Evolutionary conservation across 2,113 vertebrate species (phyloP).

Genomic region (Corythoichthys intestinalis): DNA sequence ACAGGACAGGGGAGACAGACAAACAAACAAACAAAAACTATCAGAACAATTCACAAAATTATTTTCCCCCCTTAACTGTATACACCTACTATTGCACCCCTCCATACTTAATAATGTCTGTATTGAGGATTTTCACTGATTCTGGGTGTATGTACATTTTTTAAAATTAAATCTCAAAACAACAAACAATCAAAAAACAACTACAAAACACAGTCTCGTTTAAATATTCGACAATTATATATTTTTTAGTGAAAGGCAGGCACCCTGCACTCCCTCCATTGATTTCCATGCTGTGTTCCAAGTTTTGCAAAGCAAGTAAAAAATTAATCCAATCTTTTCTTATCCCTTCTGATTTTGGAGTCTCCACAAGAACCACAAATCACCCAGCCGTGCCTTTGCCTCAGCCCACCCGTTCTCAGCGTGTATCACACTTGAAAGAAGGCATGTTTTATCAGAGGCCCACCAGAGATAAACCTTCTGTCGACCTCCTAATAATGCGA

Average conservation of each 20-base stretch:
- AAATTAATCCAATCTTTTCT: slow-evolving; percentile 15
- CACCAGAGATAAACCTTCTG: slow-evolving; percentile 30
- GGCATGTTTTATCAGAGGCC: slow-evolving; percentile 35
- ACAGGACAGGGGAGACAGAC: no score
- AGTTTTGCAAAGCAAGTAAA: slow-evolving; percentile 13
- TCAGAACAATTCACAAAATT: no score
- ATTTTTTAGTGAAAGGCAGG: slow-evolving; percentile 14
- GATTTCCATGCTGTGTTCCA: slow-evolving; percentile 1
- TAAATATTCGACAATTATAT: slow-evolving; percentile 7
- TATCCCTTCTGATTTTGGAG: slow-evolving; percentile 30
- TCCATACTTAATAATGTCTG: no score
- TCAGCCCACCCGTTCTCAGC: slow-evolving; percentile 25
- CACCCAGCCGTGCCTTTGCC: slow-evolving; percentile 1
- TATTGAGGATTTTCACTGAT: no score
- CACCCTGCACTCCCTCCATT: background rate
- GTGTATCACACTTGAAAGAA: slow-evolving; percentile 9
- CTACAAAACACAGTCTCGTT: background rate
- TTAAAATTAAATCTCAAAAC: no score
- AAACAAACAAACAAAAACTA: no score
- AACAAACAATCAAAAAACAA: no score
- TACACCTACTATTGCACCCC: no score
- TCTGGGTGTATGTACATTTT: no score
- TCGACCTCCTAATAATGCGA: slow-evolving; percentile 33
- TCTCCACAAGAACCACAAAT: slow-evolving; percentile 35
- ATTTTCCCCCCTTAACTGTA: no score